Evolutionary conservation across 2,888 invertebrate species (phyloP), one percentile per base, ranked within the genome.

Genomic region (Norana najaformis): DNA sequence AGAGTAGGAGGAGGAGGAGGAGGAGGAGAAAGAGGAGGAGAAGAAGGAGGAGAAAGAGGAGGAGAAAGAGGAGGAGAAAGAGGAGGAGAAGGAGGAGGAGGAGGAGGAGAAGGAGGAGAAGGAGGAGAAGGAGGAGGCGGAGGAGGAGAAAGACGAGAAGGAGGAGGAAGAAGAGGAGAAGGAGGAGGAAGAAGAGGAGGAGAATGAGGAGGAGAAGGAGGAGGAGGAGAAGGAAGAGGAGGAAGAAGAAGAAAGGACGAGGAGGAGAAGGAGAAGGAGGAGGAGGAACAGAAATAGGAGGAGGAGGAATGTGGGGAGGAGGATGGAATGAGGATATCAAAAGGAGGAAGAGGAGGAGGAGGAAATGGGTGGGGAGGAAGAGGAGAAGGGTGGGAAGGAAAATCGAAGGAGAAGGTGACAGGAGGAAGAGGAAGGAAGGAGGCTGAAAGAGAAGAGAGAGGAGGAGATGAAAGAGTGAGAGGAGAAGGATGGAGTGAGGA

Each of bases 1-100:
- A 34, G 90, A 88, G 34, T 30, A 16, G 37, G n/a, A 34, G 36
- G 35, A 35, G 53, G 34, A 38, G 36, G 69, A 88, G 37, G 53
- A 88, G 36, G 34, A 89, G 83, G 37, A 36, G 30, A 47, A 85
- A 69, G 83, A 35, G 2, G 53, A n/a, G 36, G 39, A 35, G 4
- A 47, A 89, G 69, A 41, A 38, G 41, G 85, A 53, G n/a, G 88
- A 90, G n/a, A 83, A 89, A 30, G 90, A 88, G 3, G 83, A 53
- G 53, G 53, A 53, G 53, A 23, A 53, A 23, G 53, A 35, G 35
- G 83, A 5, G 35, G 83, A 14, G 23, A 13, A 53, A 8, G 53
- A 30, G 30, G 53, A 69, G n/a, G n/a, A 16, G 47, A 1, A n/a
- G n/a, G n/a, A 23, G 23, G 23, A 47, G 47, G 47, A 47, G 69